Conservation (phyloP, 2,797 vertebrate species). For the Poeciliopsis presidionis region DNA sequence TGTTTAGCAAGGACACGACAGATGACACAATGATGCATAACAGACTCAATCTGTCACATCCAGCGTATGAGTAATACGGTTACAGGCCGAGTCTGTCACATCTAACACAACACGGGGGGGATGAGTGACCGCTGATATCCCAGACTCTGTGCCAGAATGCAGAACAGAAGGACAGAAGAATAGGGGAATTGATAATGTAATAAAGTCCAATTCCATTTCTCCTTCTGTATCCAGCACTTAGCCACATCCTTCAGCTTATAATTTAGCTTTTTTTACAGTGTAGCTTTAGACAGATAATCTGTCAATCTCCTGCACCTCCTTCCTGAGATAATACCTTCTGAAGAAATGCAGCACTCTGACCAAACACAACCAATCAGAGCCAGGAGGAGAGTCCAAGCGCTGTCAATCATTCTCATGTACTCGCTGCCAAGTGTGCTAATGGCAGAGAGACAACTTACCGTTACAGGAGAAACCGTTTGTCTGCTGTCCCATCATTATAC, state of each 20-base stretch:
- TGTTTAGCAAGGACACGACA: conserved; percentile 41
- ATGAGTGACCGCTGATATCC: not conserved
- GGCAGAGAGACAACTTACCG: too few relatives aligned
- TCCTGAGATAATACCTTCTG: too few relatives aligned
- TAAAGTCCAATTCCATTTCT: conserved; percentile 1
- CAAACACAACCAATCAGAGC: too few relatives aligned
- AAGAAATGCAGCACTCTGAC: too few relatives aligned
- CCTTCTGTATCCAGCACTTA: not conserved
- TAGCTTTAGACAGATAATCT: too few relatives aligned
- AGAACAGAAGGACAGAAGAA: not conserved
- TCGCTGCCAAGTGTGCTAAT: too few relatives aligned
- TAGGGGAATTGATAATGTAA: not conserved
- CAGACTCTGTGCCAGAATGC: not conserved
- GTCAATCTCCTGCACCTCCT: too few relatives aligned
- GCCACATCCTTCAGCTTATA: not conserved
- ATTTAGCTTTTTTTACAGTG: not conserved
- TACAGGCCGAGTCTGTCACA: not conserved
- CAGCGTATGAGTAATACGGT: not conserved
- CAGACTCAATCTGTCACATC: conserved; percentile 42
- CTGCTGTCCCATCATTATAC: too few relatives aligned
- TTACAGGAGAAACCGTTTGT: too few relatives aligned
- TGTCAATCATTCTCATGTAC: too few relatives aligned
- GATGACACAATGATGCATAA: conserved; percentile 46
- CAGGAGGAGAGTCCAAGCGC: too few relatives aligned
- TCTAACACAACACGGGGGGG: not conserved